These are phyloP conservation scores for Notospermus geniculatus DNA, from an alignment of 1,140 invertebrate species.

Conservation along the genomic window DNA sequence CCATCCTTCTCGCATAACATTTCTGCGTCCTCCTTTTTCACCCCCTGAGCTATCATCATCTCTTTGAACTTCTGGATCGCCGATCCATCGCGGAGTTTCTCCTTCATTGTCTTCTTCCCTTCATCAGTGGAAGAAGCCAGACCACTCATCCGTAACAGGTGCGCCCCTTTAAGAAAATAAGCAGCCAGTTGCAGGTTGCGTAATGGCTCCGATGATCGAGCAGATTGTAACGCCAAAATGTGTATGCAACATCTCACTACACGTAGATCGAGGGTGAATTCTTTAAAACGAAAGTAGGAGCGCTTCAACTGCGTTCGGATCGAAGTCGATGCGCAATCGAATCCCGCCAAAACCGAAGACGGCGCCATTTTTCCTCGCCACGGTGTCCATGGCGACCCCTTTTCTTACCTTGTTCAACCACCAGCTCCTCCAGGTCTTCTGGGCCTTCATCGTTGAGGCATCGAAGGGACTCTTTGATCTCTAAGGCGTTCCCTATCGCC, in stretches of 20 bases:
- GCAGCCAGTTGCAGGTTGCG: too few relatives aligned
- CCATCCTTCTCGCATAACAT: constrained; percentile 49
- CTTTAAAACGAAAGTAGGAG: too few relatives aligned
- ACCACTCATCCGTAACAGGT: constrained; percentile 51
- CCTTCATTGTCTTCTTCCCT: constrained; percentile 46
- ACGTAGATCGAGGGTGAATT: too few relatives aligned
- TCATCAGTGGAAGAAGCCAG: constrained; percentile 35
- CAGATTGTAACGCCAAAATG: too few relatives aligned
- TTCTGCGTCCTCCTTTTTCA: constrained; percentile 44
- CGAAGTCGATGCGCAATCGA: too few relatives aligned
- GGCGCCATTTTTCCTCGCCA: too few relatives aligned
- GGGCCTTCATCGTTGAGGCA: constrained; percentile 58
- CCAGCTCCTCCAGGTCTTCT: constrained; percentile 58
- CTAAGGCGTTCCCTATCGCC: constrained; percentile 63
- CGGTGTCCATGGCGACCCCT: too few relatives aligned
- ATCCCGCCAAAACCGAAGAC: too few relatives aligned
- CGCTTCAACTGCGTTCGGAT: too few relatives aligned
- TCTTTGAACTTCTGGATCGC: constrained; percentile 58
- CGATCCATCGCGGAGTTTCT: constrained; percentile 52
- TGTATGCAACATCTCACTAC: too few relatives aligned
- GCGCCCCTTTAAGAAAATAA: constrained; percentile 50
- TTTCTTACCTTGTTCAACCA: constrained; percentile 54
- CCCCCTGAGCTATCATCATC: constrained; percentile 60
- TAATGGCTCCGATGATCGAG: too few relatives aligned
- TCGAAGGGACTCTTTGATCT: constrained; percentile 61